Evolutionary conservation across 2,888 invertebrate genomes (phyloP), one percentile per base, ranked within the genome.

Genomic region (Celastrina argiolus): DNA sequence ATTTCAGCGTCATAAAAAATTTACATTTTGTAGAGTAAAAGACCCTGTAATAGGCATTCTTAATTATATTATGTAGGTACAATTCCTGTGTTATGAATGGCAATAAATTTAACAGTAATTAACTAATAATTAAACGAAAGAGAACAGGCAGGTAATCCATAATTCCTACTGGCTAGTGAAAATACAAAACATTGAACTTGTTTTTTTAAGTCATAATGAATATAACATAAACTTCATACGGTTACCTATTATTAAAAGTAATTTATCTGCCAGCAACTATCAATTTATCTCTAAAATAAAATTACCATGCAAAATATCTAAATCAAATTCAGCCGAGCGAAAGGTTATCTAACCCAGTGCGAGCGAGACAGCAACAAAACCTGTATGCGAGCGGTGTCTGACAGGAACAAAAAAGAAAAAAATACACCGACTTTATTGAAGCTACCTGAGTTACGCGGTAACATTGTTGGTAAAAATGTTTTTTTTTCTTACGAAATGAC

Each of bases 391-490:
- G 65, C 64, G 69, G 75, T 73, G 76, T 74, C 75, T 75, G 76
- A 78, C 74, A 75, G 69, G 70, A 59, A 65, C 66, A 71, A 71
- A 72, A 74, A 74, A 74, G 73, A 68, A 69, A 70, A 72, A 70
- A 64, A 66, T 64, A 73, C 72, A 71, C 74, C 74, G 77, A 77
- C 76, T 76, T 78, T 78, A 77, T 80, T 76, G 75, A 71, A 67
- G 81, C 81, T 82, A 82, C 81, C 81, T 82, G 82, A 74, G 76
- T 82, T 82, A 82, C 81, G 80, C 82, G 74, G 68, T 69, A 73
- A 76, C 75, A 74, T 74, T 76, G 74, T 76, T 73, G 72, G 71
- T 73, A 69, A 68, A 68, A 69, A 69, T 65, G 59, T 67, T 65
- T 69, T 71, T 70, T 69, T 70, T 69, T 67, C 16, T 59, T 70